A percentile compares a stretch with the other conserved stretches of the same genome.
phyloP scores from a whole-genome alignment of 2,113 vertebrate species.

The Turnix velox region DNA sequence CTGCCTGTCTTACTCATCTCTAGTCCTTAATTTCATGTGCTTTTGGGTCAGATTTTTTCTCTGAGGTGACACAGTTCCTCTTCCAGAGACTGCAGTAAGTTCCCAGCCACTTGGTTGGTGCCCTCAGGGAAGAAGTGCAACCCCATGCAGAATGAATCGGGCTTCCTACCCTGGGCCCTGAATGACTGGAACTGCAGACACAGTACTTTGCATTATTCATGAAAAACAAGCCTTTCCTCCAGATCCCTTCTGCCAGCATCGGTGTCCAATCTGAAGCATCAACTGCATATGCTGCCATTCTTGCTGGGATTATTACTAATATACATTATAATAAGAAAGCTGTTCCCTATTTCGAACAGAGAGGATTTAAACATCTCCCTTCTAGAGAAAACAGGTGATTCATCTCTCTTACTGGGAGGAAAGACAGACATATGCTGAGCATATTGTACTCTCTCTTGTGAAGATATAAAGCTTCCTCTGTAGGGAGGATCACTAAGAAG shows the following conservation, averaged over 20 bases:
- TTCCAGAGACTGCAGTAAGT: not conserved
- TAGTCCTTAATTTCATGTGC: not conserved
- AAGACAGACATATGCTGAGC: conserved; percentile 38
- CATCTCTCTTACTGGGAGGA: not conserved
- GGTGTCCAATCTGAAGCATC: not conserved
- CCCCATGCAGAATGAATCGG: not conserved
- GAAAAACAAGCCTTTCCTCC: not conserved
- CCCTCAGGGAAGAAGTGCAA: not conserved
- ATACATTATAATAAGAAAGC: conserved; percentile 17
- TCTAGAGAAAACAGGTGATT: conserved; percentile 42
- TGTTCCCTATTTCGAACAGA: not conserved
- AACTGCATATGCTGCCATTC: not conserved
- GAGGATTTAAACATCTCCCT: conserved; percentile 7
- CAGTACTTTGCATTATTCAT: not conserved
- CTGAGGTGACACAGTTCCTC: not conserved
- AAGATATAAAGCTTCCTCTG: conserved; percentile 20
- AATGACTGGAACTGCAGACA: not conserved
- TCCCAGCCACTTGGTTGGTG: not conserved
- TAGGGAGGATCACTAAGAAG: not conserved
- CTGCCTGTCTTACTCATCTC: not conserved
- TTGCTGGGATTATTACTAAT: not conserved
- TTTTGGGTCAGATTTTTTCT: not conserved
- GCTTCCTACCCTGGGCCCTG: not conserved
- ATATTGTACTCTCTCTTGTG: not conserved
- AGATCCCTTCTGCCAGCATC: not conserved